phyloP scores from a whole-genome alignment of 1,140 invertebrate species.

The Papilio glaucus region DNA sequence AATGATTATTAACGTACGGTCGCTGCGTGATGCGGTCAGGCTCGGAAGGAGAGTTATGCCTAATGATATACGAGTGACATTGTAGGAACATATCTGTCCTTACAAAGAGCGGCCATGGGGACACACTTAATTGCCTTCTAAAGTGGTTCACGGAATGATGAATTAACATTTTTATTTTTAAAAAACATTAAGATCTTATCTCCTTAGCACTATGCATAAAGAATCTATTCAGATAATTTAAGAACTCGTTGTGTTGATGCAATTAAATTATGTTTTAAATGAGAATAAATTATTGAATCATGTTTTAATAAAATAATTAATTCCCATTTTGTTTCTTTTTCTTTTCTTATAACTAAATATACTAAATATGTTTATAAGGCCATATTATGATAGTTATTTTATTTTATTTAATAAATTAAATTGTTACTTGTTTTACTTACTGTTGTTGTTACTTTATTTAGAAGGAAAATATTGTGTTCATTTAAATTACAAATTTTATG shows the following conservation, averaged over 20 bases:
- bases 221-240: background rate
- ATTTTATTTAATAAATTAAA: too few relatives aligned
- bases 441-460: background rate
- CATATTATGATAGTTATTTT: background rate
- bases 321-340: too few relatives aligned
- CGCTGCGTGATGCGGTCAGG: background rate
- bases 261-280: constrained; percentile 7
- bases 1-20: background rate
- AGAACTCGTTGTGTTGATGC: constrained; percentile 2
- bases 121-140: constrained; percentile 36
- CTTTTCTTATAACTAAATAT: background rate
- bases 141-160: constrained; percentile 41
- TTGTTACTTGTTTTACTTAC: background rate
- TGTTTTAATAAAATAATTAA: too few relatives aligned
- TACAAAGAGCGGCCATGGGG: constrained; percentile 32
- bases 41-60: constrained; percentile 17
- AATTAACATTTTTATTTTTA: constrained; percentile 42
- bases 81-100: constrained; percentile 30
- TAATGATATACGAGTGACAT: constrained; percentile 34
- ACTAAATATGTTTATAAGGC: background rate
- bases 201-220: constrained; percentile 14
- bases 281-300: background rate
- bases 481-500: background rate
- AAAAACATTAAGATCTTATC: constrained; percentile 38
- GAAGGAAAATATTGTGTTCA: background rate